Base-by-base conservation (phyloP, 2,888 invertebrate species). In the Parnassius glacialis region DNA sequence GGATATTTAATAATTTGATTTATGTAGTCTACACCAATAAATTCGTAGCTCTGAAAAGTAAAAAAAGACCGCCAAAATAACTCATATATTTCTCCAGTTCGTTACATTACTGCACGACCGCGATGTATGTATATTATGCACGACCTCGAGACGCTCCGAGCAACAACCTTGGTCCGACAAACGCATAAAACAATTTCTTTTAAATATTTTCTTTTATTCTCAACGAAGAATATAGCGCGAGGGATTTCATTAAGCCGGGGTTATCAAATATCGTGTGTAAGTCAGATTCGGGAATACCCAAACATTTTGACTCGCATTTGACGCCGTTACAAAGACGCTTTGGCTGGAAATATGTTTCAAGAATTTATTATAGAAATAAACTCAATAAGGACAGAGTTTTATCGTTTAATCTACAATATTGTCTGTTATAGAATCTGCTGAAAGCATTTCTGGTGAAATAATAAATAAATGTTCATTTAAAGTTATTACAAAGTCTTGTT, bases 131-230 rank as follows among this genome's bases (percentile, higher is more conserved):
- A 43, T 25, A 43, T 47, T 54, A 16, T 50, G 42, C 43, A 55
- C 56, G 70, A 70, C 80, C 76, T 80, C 74, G 76, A 76, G 76
- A 74, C 78, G 59, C 57, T 47, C 69, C 69, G 75, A 70, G 44
- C 78, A 63, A 70, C 72, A 79, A 79, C 76, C 81, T 71, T 69
- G n/a, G 57, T 47, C 59, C 61, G 59, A 60, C 48, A 50, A 57
- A 52, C 41, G 50, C 52, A 61, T 52, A 25, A 54, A 57, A 57
- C 51, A 13, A 45, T 48, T 53, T 50, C 57, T 43, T 57, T 57
- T 61, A 58, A 65, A 65, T 16, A 34, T 42, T 48, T 44, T 57
- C 55, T 56, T 56, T 48, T 48, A 47, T 59, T 59, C 45, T 45
- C 45, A 7, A 25, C 44, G 10, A 34, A 25, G 51, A 10, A 51